phyloP scores from a whole-genome alignment of 2,888 invertebrate species.

The Agriopis marginaria region DNA sequence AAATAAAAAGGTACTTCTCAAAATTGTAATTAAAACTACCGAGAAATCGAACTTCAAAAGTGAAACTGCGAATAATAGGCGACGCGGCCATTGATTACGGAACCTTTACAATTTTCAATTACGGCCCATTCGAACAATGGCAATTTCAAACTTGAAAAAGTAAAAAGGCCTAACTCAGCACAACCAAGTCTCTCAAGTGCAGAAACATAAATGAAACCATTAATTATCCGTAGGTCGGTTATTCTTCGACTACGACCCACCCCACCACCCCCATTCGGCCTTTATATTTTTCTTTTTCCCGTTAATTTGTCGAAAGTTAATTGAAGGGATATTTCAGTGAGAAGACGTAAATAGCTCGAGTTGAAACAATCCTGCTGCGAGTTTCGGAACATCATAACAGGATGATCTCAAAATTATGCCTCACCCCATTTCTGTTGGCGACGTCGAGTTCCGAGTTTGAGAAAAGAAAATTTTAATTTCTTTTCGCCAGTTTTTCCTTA shows the following conservation, averaged over 20 bases:
- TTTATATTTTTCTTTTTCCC: conserved; percentile 74
- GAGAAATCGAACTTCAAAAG: conserved; percentile 30
- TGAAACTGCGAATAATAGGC: conserved; percentile 37
- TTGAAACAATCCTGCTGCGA: conserved; percentile 60
- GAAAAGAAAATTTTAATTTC: conserved; percentile 51
- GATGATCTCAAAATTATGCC: conserved; percentile 61
- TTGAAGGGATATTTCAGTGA: conserved; percentile 73
- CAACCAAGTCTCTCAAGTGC: conserved; percentile 84
- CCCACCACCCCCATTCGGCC: conserved; percentile 55
- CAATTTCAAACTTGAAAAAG: conserved; percentile 75
- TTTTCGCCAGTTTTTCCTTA: conserved; percentile 40
- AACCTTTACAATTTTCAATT: conserved; percentile 73
- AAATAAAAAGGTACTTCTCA: conserved; percentile 5
- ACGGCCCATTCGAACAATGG: conserved; percentile 74
- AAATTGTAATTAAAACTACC: conserved; percentile 35
- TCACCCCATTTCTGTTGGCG: conserved; percentile 51
- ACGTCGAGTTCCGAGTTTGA: conserved; percentile 45
- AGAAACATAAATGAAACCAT: conserved; percentile 86
- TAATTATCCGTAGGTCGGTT: conserved; percentile 83
- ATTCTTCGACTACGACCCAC: conserved; percentile 66
- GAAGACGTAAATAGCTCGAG: conserved; percentile 66
- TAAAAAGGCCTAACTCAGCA: conserved; percentile 75
- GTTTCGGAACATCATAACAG: conserved; percentile 61
- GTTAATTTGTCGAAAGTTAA: conserved; percentile 80
- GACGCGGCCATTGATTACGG: conserved; percentile 55